Evolutionary conservation across 2,113 vertebrate genomes (phyloP).

Genomic region (Spermophilus dauricus): DNA sequence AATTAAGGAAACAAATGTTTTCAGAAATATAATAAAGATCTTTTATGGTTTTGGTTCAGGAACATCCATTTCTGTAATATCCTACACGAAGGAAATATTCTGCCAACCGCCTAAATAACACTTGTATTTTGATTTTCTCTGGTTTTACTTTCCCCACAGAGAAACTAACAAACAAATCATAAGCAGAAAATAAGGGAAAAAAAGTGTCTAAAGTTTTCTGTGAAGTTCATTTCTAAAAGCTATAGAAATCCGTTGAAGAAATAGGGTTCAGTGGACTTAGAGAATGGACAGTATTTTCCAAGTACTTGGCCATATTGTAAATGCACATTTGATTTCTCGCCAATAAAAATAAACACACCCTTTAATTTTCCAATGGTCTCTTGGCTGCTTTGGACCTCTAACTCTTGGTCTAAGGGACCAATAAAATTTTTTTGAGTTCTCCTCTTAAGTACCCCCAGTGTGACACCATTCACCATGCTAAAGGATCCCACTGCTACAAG

Average conservation of each 20-base stretch:
- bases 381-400: background rate
- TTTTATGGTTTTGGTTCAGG: slow-evolving; percentile 56
- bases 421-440: background rate
- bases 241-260: background rate
- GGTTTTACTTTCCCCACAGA: slow-evolving; percentile 55
- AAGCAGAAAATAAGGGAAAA: slow-evolving; percentile 24
- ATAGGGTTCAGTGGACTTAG: background rate
- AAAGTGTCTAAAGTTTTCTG: background rate
- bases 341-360: background rate
- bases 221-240: background rate
- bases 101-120: slow-evolving; percentile 41
- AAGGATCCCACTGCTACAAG: background rate
- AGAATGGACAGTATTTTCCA: background rate
- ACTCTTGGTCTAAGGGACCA: background rate
- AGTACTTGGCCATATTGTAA: background rate
- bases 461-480: background rate
- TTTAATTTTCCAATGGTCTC: background rate
- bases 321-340: background rate
- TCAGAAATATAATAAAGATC: slow-evolving; percentile 77
- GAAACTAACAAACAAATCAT: slow-evolving; percentile 28
- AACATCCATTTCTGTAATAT: slow-evolving; percentile 65
- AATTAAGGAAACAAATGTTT: slow-evolving; percentile 83
- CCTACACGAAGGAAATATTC: slow-evolving; percentile 37
- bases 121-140: slow-evolving; percentile 61
- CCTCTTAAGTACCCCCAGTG: background rate